Conservation (phyloP, 53 echinoderm and acorn worm species). For the Mesocentrotus franciscanus region DNA sequence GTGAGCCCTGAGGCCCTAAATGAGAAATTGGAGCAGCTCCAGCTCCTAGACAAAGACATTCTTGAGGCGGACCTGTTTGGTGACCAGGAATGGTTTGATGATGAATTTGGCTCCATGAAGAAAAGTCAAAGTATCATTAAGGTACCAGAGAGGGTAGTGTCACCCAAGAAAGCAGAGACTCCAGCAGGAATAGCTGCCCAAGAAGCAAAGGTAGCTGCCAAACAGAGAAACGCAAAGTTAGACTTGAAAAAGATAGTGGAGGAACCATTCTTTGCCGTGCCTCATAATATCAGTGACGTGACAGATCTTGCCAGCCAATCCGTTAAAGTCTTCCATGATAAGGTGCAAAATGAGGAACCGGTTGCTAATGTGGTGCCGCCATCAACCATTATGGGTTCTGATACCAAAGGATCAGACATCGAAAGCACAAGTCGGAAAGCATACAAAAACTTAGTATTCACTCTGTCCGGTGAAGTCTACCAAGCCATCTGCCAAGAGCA, state of each 20-base stretch:
- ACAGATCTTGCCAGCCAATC: constrained; percentile 75
- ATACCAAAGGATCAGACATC: constrained; percentile 88
- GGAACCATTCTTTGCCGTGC: constrained; percentile 95
- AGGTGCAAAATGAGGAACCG: constrained; percentile 67
- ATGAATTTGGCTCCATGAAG: constrained; percentile 95
- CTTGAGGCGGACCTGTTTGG: constrained; percentile 89
- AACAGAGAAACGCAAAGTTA: constrained; percentile 64
- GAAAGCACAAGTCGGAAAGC: constrained; percentile 89
- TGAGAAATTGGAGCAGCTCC: constrained; percentile 85
- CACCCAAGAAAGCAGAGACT: constrained; percentile 39
- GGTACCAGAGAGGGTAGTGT: constrained; percentile 78
- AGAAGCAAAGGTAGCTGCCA: constrained; percentile 57
- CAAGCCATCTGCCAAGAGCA: constrained; percentile 83
- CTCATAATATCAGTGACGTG: constrained; percentile 90
- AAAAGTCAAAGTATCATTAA: constrained; percentile 93
- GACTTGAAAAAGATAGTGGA: constrained; percentile 90
- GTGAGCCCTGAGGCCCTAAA: constrained; percentile 89
- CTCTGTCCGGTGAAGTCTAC: constrained; percentile 89
- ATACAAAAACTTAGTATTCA: constrained; percentile 87
- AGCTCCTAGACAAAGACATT: constrained; percentile 80
- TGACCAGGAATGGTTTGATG: constrained; percentile 99
- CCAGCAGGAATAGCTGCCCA: constrained; percentile 55
- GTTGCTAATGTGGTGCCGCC: constrained; percentile 67
- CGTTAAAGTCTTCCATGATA: constrained; percentile 83
- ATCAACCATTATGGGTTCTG: constrained; percentile 75